These are phyloP conservation scores for Dasysyrphus albostriatus DNA, from an alignment of 2,888 invertebrate species.

Conservation along the genomic window DNA sequence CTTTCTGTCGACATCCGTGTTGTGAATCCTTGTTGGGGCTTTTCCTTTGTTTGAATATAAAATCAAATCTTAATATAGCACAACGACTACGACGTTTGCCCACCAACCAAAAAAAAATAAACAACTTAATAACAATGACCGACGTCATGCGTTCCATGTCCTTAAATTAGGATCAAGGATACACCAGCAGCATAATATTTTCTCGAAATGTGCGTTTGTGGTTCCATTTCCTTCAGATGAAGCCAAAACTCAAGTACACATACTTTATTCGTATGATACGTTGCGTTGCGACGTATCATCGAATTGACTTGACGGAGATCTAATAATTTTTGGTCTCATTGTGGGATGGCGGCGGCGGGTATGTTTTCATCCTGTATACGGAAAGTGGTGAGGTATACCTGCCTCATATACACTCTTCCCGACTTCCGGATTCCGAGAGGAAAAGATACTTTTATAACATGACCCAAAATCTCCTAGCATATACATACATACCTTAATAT, in stretches of 20 bases:
- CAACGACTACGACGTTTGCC: not conserved
- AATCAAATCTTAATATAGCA: slow-evolving; percentile 11
- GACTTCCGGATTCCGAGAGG: slow-evolving; percentile 29
- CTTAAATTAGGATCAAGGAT: slow-evolving; percentile 59
- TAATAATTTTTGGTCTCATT: slow-evolving; percentile 68
- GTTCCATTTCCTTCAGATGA: slow-evolving; percentile 1
- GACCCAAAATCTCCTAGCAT: slow-evolving; percentile 9
- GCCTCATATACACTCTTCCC: slow-evolving; percentile 11
- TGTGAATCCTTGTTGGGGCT: slow-evolving; percentile 13
- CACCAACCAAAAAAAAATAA: not conserved
- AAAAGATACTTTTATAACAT: slow-evolving; percentile 27
- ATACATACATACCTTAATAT: not conserved
- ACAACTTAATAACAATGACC: slow-evolving; percentile 42
- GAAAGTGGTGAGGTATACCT: slow-evolving; percentile 29
- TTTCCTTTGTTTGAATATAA: slow-evolving; percentile 24
- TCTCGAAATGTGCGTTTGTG: slow-evolving; percentile 31
- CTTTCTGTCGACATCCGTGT: not conserved
- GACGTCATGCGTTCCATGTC: slow-evolving; percentile 45
- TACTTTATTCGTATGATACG: not conserved
- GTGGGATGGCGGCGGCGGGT: not conserved
- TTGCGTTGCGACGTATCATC: slow-evolving; percentile 16
- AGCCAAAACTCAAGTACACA: slow-evolving; percentile 28
- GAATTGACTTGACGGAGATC: slow-evolving; percentile 54
- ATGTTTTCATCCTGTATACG: slow-evolving; percentile 13
- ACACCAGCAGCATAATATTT: slow-evolving; percentile 13